Conservation (phyloP, 2,888 invertebrate genomes). For the Thyatira batis region DNA sequence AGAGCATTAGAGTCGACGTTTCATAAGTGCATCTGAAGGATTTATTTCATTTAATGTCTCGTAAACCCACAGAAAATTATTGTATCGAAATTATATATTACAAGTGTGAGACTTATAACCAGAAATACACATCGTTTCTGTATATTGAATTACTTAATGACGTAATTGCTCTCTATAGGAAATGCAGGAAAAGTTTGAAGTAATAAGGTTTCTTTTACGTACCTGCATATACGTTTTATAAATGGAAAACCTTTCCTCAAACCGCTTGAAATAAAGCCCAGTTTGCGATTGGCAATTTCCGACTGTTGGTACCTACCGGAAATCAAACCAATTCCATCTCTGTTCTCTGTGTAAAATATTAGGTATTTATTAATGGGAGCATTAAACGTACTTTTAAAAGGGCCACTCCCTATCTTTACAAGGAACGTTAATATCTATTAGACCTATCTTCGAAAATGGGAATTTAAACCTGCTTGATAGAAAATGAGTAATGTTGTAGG, state of each 20-base stretch:
- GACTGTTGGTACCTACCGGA: not conserved
- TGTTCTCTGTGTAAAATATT: not conserved
- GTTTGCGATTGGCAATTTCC: not conserved
- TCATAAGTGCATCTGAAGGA: no score
- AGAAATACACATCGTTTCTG: no score
- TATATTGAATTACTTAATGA: no score
- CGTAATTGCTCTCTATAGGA: no score
- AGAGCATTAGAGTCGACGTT: no score
- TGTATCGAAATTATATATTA: no score
- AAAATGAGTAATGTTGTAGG: slow-evolving; percentile 2
- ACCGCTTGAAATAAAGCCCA: not conserved
- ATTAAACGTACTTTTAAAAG: not conserved
- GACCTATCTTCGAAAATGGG: slow-evolving; percentile 6
- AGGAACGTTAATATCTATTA: not conserved
- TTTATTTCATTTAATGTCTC: no score
- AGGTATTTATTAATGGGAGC: not conserved
- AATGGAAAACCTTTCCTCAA: not conserved
- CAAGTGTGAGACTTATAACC: no score
- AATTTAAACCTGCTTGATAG: slow-evolving; percentile 5
- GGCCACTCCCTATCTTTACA: not conserved
- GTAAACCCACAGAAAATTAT: no score
- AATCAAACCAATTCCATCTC: not conserved
- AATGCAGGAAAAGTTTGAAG: not conserved
- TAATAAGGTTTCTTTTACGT: slow-evolving; percentile 1
- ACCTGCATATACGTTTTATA: slow-evolving; percentile 2